Base-by-base conservation (phyloP, 2,797 vertebrate species). In the Girardinus metallicus region DNA sequence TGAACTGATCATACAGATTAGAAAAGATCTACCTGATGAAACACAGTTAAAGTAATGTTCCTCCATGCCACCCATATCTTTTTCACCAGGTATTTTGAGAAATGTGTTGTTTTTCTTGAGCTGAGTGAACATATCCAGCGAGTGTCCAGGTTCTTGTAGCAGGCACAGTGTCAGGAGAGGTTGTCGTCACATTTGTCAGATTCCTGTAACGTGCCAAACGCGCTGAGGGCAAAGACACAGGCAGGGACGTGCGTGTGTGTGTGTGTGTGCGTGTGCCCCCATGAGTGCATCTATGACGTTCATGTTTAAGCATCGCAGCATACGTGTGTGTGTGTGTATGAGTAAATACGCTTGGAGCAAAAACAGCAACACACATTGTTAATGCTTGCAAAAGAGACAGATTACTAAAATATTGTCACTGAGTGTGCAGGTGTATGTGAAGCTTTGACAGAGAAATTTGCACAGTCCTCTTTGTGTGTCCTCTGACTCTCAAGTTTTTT, bases 261-360 rank as follows among this genome's bases (percentile, higher is more conserved):
- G 44, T 46, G 44, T 12, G 43, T 11, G 43, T 44, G 44, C 13
- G 46, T 47, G 46, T 85, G 77, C 72, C 46, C 84, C 68, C 81
- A 31, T 79, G 84, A 80, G 29, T 76, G 43, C 47, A 31, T 73
- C 80, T 70, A 72, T 16, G 68, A 85, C 41, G 80, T 82, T 80
- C 77, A 46, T 80, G 78, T 85, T 74, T 84, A 71, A 80, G 81
- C 46, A 60, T 84, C 82, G 68, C 60, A 83, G 21, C 18, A 51
- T 51, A 9, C 2, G 2, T 51, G 41, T 79, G 77, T 81, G 46
- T 49, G 46, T 47, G 44, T 76, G 81, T 80, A 73, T 84, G 85
- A 85, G 84, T 85, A 85, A 93, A 90, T 51, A 80, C 72, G 89
- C 91, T 88, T 23, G n/a, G 85, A 78, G 88, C 89, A 87, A 85